These are phyloP conservation scores for Drosophila carrolli DNA, from an alignment of 1,140 invertebrate species.

Conservation along the genomic window DNA sequence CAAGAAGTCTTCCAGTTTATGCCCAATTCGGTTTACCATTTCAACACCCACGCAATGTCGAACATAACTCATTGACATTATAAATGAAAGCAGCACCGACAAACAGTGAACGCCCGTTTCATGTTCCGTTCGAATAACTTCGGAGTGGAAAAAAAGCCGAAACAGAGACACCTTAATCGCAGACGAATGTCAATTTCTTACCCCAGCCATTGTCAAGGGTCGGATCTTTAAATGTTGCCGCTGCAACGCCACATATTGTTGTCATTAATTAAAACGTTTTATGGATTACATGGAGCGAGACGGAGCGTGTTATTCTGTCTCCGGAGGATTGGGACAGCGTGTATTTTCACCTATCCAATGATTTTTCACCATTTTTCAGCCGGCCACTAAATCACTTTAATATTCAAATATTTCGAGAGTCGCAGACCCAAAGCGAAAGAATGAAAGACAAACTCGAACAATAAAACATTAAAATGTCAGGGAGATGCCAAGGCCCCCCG, in stretches of 20 bases:
- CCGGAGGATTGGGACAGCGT: neutral
- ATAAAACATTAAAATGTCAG: slow-evolving; percentile 81
- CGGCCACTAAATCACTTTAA: slow-evolving; percentile 79
- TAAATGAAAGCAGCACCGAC: slow-evolving; percentile 50
- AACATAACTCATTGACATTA: slow-evolving; percentile 65
- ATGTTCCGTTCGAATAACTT: slow-evolving; percentile 51
- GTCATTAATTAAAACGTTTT: slow-evolving; percentile 83
- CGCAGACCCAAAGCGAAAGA: slow-evolving; percentile 16
- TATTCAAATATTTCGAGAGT: slow-evolving; percentile 71
- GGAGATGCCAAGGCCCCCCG: slow-evolving; percentile 50
- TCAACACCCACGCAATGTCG: slow-evolving; percentile 55
- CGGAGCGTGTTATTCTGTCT: slow-evolving; percentile 16
- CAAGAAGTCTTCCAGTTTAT: slow-evolving; percentile 27
- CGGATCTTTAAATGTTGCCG: slow-evolving; percentile 51
- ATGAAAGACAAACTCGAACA: slow-evolving; percentile 61
- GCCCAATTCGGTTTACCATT: slow-evolving; percentile 53
- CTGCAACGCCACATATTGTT: slow-evolving; percentile 78
- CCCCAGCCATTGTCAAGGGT: slow-evolving; percentile 32
- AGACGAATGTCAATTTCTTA: slow-evolving; percentile 53
- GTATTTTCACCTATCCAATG: slow-evolving; percentile 56
- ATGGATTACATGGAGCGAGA: slow-evolving; percentile 74
- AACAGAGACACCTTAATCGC: slow-evolving; percentile 61
- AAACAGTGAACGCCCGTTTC: slow-evolving; percentile 46
- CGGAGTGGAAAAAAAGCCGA: slow-evolving; percentile 2
- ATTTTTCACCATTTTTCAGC: slow-evolving; percentile 81